Evolutionary conservation across 2,797 vertebrate species (phyloP).

Genomic region (Australoheros facetus): DNA sequence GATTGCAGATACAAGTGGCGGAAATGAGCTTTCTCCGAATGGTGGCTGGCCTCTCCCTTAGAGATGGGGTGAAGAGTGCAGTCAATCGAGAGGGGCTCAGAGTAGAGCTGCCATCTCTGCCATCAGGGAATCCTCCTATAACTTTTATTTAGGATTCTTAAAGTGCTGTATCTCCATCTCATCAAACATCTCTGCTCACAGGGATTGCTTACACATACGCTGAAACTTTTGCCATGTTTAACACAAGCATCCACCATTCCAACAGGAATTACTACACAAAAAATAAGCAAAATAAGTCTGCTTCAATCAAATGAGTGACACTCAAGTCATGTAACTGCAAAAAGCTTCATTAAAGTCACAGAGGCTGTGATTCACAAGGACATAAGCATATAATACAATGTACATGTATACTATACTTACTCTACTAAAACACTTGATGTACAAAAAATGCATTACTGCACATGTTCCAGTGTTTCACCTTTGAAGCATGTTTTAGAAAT

Average conservation of each 20-base stretch:
- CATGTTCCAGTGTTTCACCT: constrained; percentile 12
- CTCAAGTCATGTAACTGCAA: no score
- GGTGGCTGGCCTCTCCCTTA: no score
- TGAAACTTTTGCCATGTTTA: background rate
- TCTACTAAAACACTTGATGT: background rate
- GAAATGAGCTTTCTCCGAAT: no score
- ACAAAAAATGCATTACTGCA: constrained; percentile 2
- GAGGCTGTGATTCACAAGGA: background rate
- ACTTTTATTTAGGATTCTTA: background rate
- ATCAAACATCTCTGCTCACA: background rate
- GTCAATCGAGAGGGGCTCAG: no score
- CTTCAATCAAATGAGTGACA: no score
- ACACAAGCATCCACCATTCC: background rate
- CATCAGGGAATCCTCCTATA: background rate
- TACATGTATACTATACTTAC: background rate
- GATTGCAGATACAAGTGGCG: no score
- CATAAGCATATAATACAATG: no score
- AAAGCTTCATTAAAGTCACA: no score
- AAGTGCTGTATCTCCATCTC: background rate
- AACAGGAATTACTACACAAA: background rate
- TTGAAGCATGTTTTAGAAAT: constrained; percentile 25
- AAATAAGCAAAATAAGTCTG: background rate
- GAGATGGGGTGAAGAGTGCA: no score
- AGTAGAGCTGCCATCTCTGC: background rate
- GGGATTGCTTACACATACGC: background rate